Evolutionary conservation across 2,113 vertebrate genomes (phyloP).

Genomic region (Tympanuchus pallidicinctus): DNA sequence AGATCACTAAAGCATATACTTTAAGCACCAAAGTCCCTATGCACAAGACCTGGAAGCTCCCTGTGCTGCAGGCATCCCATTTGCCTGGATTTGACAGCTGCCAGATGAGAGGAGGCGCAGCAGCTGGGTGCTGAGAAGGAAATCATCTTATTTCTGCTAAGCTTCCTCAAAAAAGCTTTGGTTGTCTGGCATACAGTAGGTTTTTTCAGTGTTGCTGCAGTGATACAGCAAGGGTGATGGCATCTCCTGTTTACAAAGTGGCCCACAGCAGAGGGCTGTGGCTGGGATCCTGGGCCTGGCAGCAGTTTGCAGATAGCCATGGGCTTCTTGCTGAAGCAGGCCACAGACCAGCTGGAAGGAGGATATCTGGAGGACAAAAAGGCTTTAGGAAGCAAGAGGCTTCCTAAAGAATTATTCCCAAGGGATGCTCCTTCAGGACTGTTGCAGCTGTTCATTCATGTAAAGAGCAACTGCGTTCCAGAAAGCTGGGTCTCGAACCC

Average conservation of each 20-base stretch:
- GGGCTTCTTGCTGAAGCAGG: not conserved
- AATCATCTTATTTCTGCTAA: not conserved
- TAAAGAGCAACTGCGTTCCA: not conserved
- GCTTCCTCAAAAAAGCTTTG: not conserved
- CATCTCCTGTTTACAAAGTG: not conserved
- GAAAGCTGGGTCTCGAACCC: not conserved
- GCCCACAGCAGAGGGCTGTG: not conserved
- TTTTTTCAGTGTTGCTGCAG: not conserved
- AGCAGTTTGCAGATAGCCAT: not conserved
- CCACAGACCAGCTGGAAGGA: not conserved
- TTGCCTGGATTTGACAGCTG: not conserved
- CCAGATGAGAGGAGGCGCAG: rapidly evolving
- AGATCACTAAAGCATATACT: not conserved
- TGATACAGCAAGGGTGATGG: not conserved
- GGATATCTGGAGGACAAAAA: not conserved
- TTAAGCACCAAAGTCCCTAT: not conserved
- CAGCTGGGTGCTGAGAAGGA: not conserved
- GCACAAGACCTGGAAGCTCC: not conserved
- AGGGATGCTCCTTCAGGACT: not conserved
- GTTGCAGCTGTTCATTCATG: not conserved
- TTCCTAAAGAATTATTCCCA: not conserved
- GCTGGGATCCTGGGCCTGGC: not conserved
- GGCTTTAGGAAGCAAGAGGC: not conserved
- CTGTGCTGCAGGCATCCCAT: not conserved
- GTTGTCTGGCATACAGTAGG: not conserved